Conservation (phyloP, 2,113 vertebrate species). For the Urocynchramus pylzowi region DNA sequence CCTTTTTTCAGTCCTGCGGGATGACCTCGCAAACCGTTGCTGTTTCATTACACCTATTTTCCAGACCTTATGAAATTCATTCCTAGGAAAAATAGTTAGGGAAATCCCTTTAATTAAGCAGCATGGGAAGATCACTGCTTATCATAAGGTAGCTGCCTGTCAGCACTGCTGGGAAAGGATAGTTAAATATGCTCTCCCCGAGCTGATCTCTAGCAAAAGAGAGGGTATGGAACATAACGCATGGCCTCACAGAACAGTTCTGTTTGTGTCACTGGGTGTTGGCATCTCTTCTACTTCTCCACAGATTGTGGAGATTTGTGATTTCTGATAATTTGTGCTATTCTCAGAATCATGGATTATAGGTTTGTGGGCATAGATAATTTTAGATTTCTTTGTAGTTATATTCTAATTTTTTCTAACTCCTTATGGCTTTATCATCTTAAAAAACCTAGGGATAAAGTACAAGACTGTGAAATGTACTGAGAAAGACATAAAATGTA, state of each 20-base stretch:
- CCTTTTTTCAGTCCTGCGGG: not conserved
- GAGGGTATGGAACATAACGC: fast-evolving
- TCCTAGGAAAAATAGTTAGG: not conserved
- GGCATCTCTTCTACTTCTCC: not conserved
- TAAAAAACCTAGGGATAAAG: not conserved
- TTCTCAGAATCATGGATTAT: not conserved
- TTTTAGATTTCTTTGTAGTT: not conserved
- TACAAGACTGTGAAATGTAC: not conserved
- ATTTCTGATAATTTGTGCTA: not conserved
- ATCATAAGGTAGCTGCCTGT: not conserved
- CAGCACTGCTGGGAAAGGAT: not conserved
- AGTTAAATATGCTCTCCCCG: not conserved
- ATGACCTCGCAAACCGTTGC: not conserved
- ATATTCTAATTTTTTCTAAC: not conserved
- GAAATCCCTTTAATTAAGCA: not conserved
- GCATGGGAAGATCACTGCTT: not conserved
- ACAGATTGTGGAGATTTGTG: not conserved
- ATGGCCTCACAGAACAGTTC: not conserved
- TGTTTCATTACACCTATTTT: not conserved
- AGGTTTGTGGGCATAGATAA: not conserved
- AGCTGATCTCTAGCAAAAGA: not conserved
- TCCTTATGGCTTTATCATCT: not conserved
- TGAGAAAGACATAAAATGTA: not conserved
- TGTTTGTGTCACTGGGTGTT: not conserved
- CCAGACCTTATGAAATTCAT: not conserved